Conservation (phyloP, 2,113 vertebrate genomes). For the Ondatra zibethicus region DNA sequence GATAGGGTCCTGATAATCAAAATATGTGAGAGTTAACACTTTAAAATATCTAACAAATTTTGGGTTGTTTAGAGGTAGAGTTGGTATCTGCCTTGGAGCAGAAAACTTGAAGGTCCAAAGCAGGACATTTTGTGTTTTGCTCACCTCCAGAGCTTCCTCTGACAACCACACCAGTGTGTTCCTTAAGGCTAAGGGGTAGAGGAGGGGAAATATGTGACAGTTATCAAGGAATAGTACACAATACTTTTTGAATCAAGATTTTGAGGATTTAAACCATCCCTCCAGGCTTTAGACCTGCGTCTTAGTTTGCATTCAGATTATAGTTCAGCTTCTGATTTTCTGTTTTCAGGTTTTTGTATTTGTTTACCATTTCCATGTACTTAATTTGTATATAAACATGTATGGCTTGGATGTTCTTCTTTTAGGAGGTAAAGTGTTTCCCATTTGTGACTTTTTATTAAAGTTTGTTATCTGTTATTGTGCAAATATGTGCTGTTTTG, state of each 20-base stretch:
- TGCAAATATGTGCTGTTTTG: background rate
- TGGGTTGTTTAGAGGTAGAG: background rate
- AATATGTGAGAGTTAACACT: background rate
- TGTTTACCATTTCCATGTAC: background rate
- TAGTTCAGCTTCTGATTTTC: background rate
- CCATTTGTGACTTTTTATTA: background rate
- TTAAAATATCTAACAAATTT: background rate
- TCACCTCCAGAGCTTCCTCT: rapidly evolving
- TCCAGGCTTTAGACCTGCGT: background rate
- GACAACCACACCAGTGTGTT: background rate
- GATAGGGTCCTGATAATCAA: background rate
- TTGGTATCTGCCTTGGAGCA: background rate
- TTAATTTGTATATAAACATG: background rate
- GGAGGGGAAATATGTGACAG: background rate
- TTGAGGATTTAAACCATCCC: background rate
- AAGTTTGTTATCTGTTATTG: background rate
- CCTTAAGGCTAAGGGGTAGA: background rate
- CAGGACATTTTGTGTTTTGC: background rate
- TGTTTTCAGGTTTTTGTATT: background rate
- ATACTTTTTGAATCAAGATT: background rate
- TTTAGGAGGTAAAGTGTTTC: background rate
- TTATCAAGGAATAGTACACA: background rate
- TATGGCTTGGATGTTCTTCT: background rate
- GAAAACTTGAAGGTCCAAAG: background rate
- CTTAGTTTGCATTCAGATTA: background rate